Evolutionary conservation across 1,140 invertebrate species (phyloP), one percentile per base, ranked within the genome.

Genomic region (Drosophila orosa): DNA sequence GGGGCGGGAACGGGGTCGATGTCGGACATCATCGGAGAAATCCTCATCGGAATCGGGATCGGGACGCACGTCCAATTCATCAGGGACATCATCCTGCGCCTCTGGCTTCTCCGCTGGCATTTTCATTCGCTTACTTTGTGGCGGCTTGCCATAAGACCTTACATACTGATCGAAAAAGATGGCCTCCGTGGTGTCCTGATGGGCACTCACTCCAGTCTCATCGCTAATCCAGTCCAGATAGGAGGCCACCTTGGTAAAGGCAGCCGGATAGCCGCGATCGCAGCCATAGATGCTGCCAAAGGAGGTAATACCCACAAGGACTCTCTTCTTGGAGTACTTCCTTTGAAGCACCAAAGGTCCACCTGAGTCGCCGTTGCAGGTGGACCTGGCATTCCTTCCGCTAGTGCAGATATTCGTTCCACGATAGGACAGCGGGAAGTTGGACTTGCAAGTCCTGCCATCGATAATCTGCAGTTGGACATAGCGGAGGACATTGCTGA

Each of bases 401-500:
- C 91, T 92, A 5, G 91, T 92, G 77, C 93, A 94, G 48, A 94
- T 92, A 60, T 94, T 93, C 8, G 92, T 91, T 17, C 89, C 75
- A 3, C 91, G 80, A 74, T 93, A 92, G 15, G 94, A 94, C 7
- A 93, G 92, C 59, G 92, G 93, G 80, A 93, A 94, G 2, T 93
- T 94, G n/a, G 93, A 82, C 56, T 94, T 92, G 78, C 94, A 94
- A 0, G 93, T 94, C 54, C 92, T 87, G 27, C 93, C 93, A 72
- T 93, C 92, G 0, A 94, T 92, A 3, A 94, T 92, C 5, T 93
- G 93, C 79, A 94, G 93, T 45, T 93, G 93, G 2, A 93, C 93
- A 25, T 89, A 92, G 17, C 91, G 89, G 55, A 92, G 56, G 12
- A 91, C 82, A 56, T 84, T 91, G 63, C 90, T 92, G n/a, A 91